Base-by-base conservation (phyloP, 2,888 invertebrate genomes). In the Tetragonisca angustula region DNA sequence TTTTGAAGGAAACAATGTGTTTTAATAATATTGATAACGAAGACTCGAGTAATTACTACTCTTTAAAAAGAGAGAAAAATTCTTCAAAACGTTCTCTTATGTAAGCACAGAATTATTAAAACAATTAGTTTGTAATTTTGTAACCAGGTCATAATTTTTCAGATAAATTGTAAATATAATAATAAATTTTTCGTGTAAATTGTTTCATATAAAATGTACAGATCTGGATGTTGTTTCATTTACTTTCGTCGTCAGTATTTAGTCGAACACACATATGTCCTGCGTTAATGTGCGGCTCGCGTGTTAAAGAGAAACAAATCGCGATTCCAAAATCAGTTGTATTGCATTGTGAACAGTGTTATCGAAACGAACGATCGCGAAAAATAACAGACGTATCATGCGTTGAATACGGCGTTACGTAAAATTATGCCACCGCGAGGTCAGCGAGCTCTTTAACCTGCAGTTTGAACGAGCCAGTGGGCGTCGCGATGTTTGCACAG, bases 371-470 rank as follows among this genome's bases (percentile, higher is more conserved):
- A 9, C 69, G 64, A 52, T 80, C 56, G 75, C 19, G 64, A 71
- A 76, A 67, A 71, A 77, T 61, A 36, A 43, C 59, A 61, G 32
- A 73, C 43, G 49, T n/a, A 21, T 56, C 32, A 19, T 11, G 19
- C 27, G 32, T 17, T 32, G 49, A 59, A 54, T n/a, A 54, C 52
- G 56, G 70, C n/a, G 50, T 82, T 82, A 68, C 75, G 70, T 76
- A 82, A 82, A 71, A 75, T 76, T 80, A 75, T 80, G 75, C 70
- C 62, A 72, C 19, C 67, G 54, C 70, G 74, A 70, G 64, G 56
- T 54, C 74, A n/a, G 24, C 72, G 59, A 69, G 79, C 69, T 50
- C 64, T 52, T 79, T 81, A 56, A 61, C 78, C 15, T 59, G 32
- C 81, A 27, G 61, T 36, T 50, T 6, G 43, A 52, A 49, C 73